Evolutionary conservation across 2,888 invertebrate genomes (phyloP).

Genomic region (Leptothorax acervorum): DNA sequence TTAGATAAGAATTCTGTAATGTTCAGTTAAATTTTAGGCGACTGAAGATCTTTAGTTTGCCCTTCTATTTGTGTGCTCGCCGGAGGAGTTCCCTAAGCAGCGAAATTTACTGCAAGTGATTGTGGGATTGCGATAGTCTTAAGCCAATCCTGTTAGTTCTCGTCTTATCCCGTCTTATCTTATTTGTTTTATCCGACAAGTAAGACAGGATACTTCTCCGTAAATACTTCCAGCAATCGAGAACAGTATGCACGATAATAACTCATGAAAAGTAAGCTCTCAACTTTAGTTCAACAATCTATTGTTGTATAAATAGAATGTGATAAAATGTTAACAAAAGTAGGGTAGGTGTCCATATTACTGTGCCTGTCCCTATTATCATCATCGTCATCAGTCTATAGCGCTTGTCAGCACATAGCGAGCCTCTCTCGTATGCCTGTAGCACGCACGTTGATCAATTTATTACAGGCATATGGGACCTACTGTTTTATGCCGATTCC

Average conservation of each 20-base stretch:
- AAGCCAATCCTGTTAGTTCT: slow-evolving; percentile 52
- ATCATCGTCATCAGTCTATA: too few species aligned
- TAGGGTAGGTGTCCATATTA: too few species aligned
- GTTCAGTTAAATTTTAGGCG: slow-evolving; percentile 17
- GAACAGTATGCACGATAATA: slow-evolving; percentile 5
- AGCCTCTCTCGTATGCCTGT: too few species aligned
- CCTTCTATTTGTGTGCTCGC: not conserved
- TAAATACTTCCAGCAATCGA: slow-evolving; percentile 15
- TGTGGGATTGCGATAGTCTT: slow-evolving; percentile 52
- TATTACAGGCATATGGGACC: too few species aligned
- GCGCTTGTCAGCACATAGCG: too few species aligned
- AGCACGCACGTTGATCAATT: too few species aligned
- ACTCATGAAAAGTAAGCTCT: not conserved
- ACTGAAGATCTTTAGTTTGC: not conserved
- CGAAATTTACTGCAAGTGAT: slow-evolving; percentile 45
- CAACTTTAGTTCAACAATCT: not conserved
- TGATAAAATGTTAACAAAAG: not conserved
- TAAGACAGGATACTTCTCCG: slow-evolving; percentile 20
- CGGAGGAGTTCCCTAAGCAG: slow-evolving; percentile 40
- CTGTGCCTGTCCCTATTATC: too few species aligned
- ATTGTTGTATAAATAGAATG: not conserved
- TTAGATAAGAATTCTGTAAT: not conserved
- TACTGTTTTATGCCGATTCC: too few species aligned
- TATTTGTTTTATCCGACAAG: slow-evolving; percentile 44
- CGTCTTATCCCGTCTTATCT: slow-evolving; percentile 51